A percentile compares a stretch with the other conserved stretches of the same genome.
phyloP scores from a whole-genome alignment of 1,140 invertebrate species.

The honey bee (Apis mellifera) region DNA sequence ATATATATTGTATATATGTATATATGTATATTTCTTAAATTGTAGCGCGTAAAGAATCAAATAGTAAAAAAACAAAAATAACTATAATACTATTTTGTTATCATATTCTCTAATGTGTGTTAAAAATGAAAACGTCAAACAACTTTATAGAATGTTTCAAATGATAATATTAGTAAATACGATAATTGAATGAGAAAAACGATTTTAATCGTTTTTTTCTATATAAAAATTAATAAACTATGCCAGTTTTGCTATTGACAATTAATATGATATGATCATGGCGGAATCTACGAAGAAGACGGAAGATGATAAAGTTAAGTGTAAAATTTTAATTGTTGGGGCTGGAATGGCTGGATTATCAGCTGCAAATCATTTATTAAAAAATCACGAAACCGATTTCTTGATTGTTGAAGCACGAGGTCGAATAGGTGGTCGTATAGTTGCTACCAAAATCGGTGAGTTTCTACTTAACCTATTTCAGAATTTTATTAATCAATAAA shows the following conservation, averaged over 20 bases:
- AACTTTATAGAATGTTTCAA: background rate
- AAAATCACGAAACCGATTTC: conserved; percentile 90
- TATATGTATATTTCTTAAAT: background rate
- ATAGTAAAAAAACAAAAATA: background rate
- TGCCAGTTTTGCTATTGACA: conserved; percentile 25
- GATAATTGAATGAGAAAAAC: background rate
- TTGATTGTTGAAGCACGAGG: conserved; percentile 90
- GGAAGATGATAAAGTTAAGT: conserved; percentile 75
- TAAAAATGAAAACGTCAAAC: background rate
- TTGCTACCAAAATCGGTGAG: conserved; percentile 88
- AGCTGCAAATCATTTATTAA: conserved; percentile 91
- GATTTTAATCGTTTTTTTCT: too few species aligned
- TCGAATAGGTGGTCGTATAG: conserved; percentile 90
- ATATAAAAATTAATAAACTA: conserved; percentile 19
- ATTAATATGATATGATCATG: conserved; percentile 72
- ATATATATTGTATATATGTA: too few species aligned
- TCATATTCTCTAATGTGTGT: background rate
- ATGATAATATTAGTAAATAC: background rate
- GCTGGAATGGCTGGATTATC: conserved; percentile 93
- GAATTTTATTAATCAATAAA: conserved; percentile 21
- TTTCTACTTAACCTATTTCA: conserved; percentile 76
- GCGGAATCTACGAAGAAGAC: conserved; percentile 75
- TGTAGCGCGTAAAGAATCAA: background rate
- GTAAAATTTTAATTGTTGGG: conserved; percentile 92
- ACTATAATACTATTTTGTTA: background rate